phyloP scores from a whole-genome alignment of 64 coral and sea anemone genomes.

The Actinia equina region DNA sequence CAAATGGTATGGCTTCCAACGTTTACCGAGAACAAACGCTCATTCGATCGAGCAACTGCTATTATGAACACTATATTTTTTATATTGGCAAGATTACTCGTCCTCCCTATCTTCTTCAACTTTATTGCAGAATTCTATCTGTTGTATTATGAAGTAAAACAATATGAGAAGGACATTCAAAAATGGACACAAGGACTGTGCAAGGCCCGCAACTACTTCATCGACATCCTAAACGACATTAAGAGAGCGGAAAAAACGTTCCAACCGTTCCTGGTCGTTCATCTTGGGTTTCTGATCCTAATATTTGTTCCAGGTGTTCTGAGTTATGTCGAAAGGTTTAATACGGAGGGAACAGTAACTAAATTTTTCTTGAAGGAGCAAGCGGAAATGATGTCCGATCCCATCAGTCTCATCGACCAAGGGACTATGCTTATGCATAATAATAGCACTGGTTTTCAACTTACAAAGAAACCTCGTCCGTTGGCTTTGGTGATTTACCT shows the following conservation, averaged over 20 bases:
- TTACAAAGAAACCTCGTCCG: not conserved
- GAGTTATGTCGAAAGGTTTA: conserved; percentile 39
- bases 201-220: conserved; percentile 47
- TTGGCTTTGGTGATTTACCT: not conserved
- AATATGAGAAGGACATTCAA: conserved; percentile 42
- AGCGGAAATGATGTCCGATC: not conserved
- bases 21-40: not conserved
- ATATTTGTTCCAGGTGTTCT: conserved; percentile 55
- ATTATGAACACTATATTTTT: not conserved
- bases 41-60: conserved; percentile 7
- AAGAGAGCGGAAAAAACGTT: conserved; percentile 32
- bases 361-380: not conserved
- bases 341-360: conserved; percentile 19
- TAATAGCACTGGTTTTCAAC: not conserved
- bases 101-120: conserved; percentile 44
- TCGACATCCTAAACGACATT: conserved; percentile 37
- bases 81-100: conserved; percentile 18
- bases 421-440: not conserved
- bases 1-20: conserved; percentile 32
- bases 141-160: conserved; percentile 36
- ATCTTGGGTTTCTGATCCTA: conserved; percentile 31
- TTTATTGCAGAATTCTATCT: conserved; percentile 47
- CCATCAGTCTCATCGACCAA: not conserved
- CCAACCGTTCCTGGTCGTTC: conserved; percentile 41
- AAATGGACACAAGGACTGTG: conserved; percentile 12